Conservation (phyloP, 2,888 invertebrate genomes). For the Tinea semifulvella region DNA sequence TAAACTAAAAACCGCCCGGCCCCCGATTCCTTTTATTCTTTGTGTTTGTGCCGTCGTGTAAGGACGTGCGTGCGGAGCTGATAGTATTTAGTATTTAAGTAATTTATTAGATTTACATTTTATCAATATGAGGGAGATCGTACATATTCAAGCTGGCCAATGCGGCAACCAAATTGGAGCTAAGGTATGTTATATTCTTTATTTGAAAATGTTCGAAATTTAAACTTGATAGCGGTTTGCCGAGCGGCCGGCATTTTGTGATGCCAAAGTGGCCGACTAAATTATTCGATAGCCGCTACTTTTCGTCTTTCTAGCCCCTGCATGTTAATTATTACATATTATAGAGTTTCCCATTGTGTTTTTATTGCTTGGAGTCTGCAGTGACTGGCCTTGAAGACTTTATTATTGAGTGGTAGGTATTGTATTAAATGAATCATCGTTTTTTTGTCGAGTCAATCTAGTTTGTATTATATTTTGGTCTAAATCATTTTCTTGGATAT, state of each 20-base stretch:
- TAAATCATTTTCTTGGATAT: too few species aligned
- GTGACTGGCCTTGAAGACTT: too few species aligned
- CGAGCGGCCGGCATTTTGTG: slow-evolving; percentile 62
- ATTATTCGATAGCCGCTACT: background rate
- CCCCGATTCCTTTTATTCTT: slow-evolving; percentile 11
- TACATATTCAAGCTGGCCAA: slow-evolving; percentile 65
- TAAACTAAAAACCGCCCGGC: background rate
- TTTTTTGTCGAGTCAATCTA: too few species aligned
- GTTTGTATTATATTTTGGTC: too few species aligned
- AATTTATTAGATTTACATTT: slow-evolving; percentile 11
- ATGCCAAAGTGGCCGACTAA: slow-evolving; percentile 11
- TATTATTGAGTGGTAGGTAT: too few species aligned
- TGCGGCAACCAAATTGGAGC: slow-evolving; percentile 68
- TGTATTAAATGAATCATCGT: too few species aligned
- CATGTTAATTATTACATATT: background rate
- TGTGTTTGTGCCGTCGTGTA: background rate
- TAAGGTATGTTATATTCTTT: slow-evolving; percentile 52
- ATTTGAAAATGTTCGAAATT: slow-evolving; percentile 1
- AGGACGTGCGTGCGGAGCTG: slow-evolving; percentile 8
- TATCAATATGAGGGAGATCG: slow-evolving; percentile 73
- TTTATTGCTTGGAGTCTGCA: too few species aligned
- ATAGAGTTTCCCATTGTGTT: background rate
- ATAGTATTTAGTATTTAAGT: slow-evolving; percentile 10
- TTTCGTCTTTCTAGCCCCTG: background rate
- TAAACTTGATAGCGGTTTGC: slow-evolving; percentile 21